Conservation (phyloP, 2,888 invertebrate species). For the Tetranychus piercei region DNA sequence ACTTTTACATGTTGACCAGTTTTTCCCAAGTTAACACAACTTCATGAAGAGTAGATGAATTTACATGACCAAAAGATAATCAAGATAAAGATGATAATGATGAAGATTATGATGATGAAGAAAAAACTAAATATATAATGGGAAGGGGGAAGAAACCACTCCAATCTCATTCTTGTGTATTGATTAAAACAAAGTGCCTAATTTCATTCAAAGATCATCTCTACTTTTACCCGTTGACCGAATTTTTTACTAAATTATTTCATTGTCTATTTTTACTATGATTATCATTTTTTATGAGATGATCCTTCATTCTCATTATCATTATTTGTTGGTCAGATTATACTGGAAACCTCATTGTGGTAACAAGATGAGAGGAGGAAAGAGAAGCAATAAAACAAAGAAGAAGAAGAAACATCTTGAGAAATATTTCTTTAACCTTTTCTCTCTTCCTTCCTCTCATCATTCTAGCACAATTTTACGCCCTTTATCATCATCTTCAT, state of each 20-base stretch:
- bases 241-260: neutral
- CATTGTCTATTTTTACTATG: neutral
- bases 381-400: neutral
- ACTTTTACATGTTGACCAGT: neutral
- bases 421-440: neutral
- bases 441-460: constrained; percentile 6
- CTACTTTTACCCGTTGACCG: neutral
- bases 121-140: no score
- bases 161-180: neutral
- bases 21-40: neutral
- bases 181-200: neutral
- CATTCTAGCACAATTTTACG: neutral
- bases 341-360: neutral
- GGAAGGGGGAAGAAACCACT: neutral
- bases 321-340: neutral
- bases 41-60: neutral
- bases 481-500: neutral
- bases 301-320: neutral
- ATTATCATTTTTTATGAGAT: neutral
- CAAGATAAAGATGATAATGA: neutral
- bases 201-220: neutral
- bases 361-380: neutral
- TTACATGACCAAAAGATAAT: neutral
- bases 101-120: no score
- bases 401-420: neutral